These are phyloP conservation scores for Gasterosteus nipponicus DNA, from an alignment of 2,113 vertebrate species.

Conservation along the genomic window DNA sequence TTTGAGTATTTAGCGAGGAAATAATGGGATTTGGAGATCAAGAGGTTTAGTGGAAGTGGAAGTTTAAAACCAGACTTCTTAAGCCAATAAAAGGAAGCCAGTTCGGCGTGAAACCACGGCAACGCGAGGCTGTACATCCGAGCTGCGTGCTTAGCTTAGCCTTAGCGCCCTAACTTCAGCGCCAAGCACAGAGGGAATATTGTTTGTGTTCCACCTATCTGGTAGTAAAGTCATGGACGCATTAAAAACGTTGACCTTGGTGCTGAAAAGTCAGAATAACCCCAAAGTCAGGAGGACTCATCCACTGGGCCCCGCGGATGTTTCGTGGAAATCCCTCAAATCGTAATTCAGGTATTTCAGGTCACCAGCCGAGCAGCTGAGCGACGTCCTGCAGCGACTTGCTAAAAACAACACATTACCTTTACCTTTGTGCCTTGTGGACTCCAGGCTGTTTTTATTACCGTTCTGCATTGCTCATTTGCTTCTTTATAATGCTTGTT, in stretches of 20 bases:
- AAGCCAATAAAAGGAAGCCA: conserved; percentile 18
- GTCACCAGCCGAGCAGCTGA: too few species aligned
- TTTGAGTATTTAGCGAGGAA: conserved; percentile 27
- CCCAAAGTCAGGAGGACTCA: background rate
- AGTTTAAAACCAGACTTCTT: conserved; percentile 13
- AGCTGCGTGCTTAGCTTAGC: background rate
- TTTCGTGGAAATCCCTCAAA: background rate
- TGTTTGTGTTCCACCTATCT: background rate
- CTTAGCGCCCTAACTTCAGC: background rate
- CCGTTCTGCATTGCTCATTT: too few species aligned
- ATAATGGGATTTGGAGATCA: conserved; percentile 54
- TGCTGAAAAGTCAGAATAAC: background rate
- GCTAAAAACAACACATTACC: background rate
- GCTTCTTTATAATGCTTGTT: too few species aligned
- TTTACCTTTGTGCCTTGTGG: too few species aligned
- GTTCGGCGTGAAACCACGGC: background rate
- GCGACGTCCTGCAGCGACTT: background rate
- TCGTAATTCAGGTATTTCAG: background rate
- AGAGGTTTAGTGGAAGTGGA: conserved; percentile 34
- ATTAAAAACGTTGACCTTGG: background rate
- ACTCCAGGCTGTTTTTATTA: too few species aligned
- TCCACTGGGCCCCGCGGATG: background rate
- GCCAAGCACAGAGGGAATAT: background rate
- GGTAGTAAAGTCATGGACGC: background rate
- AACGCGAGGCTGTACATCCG: background rate